phyloP scores from a whole-genome alignment of 2,113 vertebrate species.

The Poicephalus meyeri region DNA sequence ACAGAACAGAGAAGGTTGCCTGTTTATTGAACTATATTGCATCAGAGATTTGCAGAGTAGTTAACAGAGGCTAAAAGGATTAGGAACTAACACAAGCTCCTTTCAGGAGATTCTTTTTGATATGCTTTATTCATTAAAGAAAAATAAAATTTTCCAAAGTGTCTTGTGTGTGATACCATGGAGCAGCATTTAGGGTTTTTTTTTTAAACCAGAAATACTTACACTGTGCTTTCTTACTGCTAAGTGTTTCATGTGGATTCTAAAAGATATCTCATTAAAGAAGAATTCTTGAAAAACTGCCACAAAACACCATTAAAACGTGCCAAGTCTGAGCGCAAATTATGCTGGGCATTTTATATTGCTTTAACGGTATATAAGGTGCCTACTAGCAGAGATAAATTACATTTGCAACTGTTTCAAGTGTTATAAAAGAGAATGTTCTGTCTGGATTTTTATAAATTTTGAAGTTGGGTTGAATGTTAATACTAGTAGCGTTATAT shows the following conservation, averaged over 20 bases:
- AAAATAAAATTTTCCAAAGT: neutral
- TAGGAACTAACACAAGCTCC: neutral
- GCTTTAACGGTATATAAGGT: neutral
- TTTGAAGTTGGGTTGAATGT: neutral
- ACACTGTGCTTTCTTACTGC: neutral
- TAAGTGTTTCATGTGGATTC: neutral
- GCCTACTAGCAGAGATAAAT: neutral
- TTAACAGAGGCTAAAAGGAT: constrained; percentile 11
- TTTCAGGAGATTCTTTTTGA: neutral
- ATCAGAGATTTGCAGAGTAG: constrained; percentile 3
- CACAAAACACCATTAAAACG: neutral
- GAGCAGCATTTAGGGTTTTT: neutral
- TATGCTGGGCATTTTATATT: neutral
- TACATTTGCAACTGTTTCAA: neutral
- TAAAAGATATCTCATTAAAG: neutral
- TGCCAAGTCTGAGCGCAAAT: neutral
- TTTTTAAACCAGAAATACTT: neutral
- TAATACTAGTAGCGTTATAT: neutral
- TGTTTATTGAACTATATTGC: neutral
- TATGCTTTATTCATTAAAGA: neutral
- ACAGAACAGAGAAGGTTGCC: neutral
- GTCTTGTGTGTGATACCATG: neutral
- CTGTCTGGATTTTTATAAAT: neutral
- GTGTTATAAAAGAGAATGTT: neutral
- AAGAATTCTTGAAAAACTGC: neutral